Base-by-base conservation (phyloP, 1,140 invertebrate genomes). In the Dufourea novaeangliae region DNA sequence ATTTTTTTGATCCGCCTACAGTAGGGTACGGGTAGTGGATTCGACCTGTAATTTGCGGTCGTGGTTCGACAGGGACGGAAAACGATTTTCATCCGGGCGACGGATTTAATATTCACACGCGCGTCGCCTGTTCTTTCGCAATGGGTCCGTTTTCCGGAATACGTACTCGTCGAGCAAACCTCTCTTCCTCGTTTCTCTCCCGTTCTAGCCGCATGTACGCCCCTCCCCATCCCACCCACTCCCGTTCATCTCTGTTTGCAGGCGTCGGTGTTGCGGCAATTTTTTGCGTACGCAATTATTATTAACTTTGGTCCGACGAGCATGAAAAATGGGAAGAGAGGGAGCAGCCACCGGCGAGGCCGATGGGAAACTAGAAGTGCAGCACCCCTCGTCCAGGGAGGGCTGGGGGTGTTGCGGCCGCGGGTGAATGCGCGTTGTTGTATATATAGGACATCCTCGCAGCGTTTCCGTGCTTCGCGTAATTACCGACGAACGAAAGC, bases 221-320 rank as follows among this genome's bases (percentile, higher is more conserved):
- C n/a, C n/a, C n/a, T n/a, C n/a, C n/a, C n/a, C n/a, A n/a, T n/a
- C n/a, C n/a, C n/a, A n/a, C n/a, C n/a, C n/a, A n/a, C n/a, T n/a
- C n/a, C 32, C 63, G 37, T 70, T 78, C 68, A 50, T 44, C 37
- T 29, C 50, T 29, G 32, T 62, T 54, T 64, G 39, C 14, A 62
- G 50, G 61, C 46, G 52, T 54, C 32, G 39, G 63, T 59, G 63
- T 66, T 17, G 17, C 69, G 37, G 71, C 39, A 64, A 27, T 75
- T 83, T 84, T 83, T 79, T 37, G 74, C 41, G 37, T 56, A 69
- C 39, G 66, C 71, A 74, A 83, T 83, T 84, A 83, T 84, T 83
- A 83, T 80, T 83, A 83, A 84, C 52, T 39, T 46, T 37, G 52
- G 46, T 27, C 37, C 50, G 56, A 17, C 54, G 77, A 63, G 64